Evolutionary conservation across 2,797 vertebrate genomes (phyloP), one percentile per base, ranked within the genome.

Genomic region (Leptoclinus maculatus): DNA sequence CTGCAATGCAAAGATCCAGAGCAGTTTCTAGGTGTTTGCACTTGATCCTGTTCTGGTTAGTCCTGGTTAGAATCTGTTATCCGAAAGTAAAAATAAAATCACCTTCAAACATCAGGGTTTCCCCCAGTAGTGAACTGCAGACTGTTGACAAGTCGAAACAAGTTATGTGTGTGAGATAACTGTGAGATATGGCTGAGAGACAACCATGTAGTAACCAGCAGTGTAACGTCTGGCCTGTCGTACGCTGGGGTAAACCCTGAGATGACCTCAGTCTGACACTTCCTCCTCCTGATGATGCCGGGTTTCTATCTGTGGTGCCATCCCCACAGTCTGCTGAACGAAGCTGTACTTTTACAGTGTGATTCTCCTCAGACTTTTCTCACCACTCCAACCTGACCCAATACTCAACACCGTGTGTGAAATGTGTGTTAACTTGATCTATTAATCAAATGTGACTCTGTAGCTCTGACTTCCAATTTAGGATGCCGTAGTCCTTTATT

Each of bases 241-340:
- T 69, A 43, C 57, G 59, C 75, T 72, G 77, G 73, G 74, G 64
- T n/a, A 68, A 84, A 77, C 64, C 54, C 64, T 68, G 7, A 69
- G 7, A 62, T 57, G 29, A 70, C 54, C 71, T 64, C 66, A 62
- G 63, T 76, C 23, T 69, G 62, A 60, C 43, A 39, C 53, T 39
- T 64, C 47, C 62, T 64, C 57, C 63, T 79, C 58, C 71, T 53
- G n/a, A n/a, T 60, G 65, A 66, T 45, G 11, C n/a, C 80, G 29
- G 29, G 27, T 64, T 66, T 84, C 34, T 66, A 23, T 56, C 74
- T 74, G 47, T 68, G 64, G 23, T 45, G 56, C 47, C 32, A 58
- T 66, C 21, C 57, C 45, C 21, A 57, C 57, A 76, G 64, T 56
- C 47, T 77, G 64, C 53, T 77, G 34, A 68, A 76, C 67, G 19